Conservation (phyloP, 1,140 invertebrate species). For the Hylaeus anthracinus region DNA sequence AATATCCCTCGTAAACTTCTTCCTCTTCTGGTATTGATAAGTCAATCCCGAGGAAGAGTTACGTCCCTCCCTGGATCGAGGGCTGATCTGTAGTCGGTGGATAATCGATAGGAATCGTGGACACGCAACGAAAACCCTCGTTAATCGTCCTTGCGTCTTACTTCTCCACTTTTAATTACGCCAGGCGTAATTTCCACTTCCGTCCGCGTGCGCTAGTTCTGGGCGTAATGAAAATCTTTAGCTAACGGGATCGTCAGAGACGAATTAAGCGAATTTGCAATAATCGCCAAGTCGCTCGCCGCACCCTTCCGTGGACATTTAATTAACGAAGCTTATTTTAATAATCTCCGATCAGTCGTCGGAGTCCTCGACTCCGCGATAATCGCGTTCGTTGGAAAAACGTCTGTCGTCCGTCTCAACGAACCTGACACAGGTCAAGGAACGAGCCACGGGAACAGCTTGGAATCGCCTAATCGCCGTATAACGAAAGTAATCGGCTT, state of each 20-base stretch:
- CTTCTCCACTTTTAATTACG: conserved; percentile 38
- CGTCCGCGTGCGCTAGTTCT: background rate
- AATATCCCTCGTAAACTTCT: conserved; percentile 9
- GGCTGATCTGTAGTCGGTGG: background rate
- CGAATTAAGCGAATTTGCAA: conserved; percentile 41
- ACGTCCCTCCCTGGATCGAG: too few relatives aligned
- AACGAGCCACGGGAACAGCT: background rate
- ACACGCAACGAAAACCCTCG: background rate
- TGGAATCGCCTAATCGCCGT: background rate
- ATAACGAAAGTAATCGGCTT: conserved; percentile 21
- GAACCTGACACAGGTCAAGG: background rate
- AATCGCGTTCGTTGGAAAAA: conserved; percentile 44
- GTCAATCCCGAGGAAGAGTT: conserved; percentile 4
- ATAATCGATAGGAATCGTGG: background rate
- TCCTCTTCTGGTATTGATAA: background rate
- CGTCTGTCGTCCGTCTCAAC: background rate
- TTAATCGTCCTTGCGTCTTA: conserved; percentile 21
- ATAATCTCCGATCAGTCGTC: conserved; percentile 33
- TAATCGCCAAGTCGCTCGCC: conserved; percentile 13
- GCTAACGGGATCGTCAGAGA: conserved; percentile 40
- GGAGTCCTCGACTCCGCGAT: background rate
- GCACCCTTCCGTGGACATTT: background rate
- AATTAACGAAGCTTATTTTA: conserved; percentile 56
- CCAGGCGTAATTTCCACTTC: conserved; percentile 30
- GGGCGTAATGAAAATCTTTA: conserved; percentile 28